Conservation (phyloP, 2,888 invertebrate species). For the Aphidius colemani region DNA sequence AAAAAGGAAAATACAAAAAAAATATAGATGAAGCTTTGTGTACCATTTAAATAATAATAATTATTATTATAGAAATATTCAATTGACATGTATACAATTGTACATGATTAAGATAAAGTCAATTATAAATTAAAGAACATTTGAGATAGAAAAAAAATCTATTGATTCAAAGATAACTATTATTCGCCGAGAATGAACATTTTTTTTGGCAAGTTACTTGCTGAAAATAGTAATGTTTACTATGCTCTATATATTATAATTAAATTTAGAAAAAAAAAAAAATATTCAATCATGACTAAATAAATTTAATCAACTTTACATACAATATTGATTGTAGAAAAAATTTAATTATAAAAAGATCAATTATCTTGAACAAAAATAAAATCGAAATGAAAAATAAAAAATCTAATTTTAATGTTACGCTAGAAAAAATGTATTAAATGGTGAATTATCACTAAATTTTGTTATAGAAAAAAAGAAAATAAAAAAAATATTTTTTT, state of each 20-base stretch:
- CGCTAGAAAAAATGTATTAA: constrained; percentile 4
- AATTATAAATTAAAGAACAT: constrained; percentile 41
- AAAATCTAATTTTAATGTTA: constrained; percentile 12
- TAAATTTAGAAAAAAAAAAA: constrained; percentile 25
- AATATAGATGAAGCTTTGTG: constrained; percentile 9
- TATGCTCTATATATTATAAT: constrained; percentile 27
- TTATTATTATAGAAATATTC: constrained; percentile 35
- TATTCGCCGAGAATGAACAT: background rate
- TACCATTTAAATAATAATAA: constrained; percentile 6
- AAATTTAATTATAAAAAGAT: constrained; percentile 14
- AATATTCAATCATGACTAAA: background rate
- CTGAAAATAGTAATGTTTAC: background rate
- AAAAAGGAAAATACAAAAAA: constrained; percentile 7
- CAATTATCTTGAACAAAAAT: constrained; percentile 8
- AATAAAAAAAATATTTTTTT: constrained; percentile 29
- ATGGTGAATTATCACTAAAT: no score
- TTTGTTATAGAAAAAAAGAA: constrained; percentile 22
- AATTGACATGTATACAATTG: constrained; percentile 35
- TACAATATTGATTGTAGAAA: background rate
- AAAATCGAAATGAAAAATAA: constrained; percentile 13
- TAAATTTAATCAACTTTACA: background rate
- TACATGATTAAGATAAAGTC: constrained; percentile 50
- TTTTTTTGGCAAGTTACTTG: constrained; percentile 9
- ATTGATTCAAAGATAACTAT: no score
- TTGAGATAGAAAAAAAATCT: constrained; percentile 9